Evolutionary conservation across 2,797 vertebrate genomes (phyloP), one percentile per base, ranked within the genome.

Genomic region (Phrynocephalus forsythii): DNA sequence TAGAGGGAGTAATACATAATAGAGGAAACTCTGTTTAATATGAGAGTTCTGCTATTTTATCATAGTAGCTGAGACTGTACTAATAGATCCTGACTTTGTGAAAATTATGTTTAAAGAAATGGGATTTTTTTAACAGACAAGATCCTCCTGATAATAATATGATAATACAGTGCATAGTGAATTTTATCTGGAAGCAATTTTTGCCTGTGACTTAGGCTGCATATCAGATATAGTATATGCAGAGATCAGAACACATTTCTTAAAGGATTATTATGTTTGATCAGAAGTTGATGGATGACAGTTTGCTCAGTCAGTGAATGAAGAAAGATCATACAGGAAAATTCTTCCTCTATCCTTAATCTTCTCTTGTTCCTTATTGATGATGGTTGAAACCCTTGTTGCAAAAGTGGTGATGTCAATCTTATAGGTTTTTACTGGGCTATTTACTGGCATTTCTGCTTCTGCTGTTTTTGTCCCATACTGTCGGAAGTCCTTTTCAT

Each of bases 21-120:
- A 94, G 91, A 87, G 90, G 91, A 73, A 94, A 89, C 88, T 91
- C 90, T 91, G 18, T 91, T 95, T 95, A 94, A 94, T 95, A 92
- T 91, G 92, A 92, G 92, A 92, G 90, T 92, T 93, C 92, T 95
- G 88, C 92, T 95, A 94, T 94, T 94, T 94, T 95, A 93, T 94
- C 94, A 91, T 89, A 52, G 0, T 79, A 82, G 87, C 88, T 93
- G 90, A 95, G 92, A 88, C 93, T 92, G 87, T 89, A 88, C 93
- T 94, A 94, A 95, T 94, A 94, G 94, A 94, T 94, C 94, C 89
- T 94, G 94, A 94, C 94, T 94, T 93, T 0, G 0, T 92, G 91
- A 86, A 95, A 95, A 95, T 94, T 92, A 93, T 82, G 78, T 90
- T 95, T 91, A 85, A 86, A 90, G 84, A 87, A 93, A 94, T 90